Evolutionary conservation across 2,113 vertebrate genomes (phyloP).

Genomic region (Corythornis cristatus): DNA sequence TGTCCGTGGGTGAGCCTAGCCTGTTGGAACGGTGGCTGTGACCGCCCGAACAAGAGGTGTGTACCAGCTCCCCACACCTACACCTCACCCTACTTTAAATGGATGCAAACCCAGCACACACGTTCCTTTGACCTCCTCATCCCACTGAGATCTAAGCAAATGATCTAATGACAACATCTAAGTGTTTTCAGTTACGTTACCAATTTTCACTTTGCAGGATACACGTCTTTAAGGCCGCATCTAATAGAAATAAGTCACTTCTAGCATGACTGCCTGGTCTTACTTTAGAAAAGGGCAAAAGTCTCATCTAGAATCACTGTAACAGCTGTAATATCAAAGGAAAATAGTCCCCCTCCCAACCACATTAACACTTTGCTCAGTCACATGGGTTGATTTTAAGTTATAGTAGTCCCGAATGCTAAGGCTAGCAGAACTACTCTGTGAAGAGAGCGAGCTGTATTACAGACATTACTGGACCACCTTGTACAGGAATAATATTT

Average conservation of each 20-base stretch:
- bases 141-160: fast-evolving
- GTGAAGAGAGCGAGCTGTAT: too few relatives aligned
- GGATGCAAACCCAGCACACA: fast-evolving
- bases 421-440: not conserved
- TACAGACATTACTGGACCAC: fast-evolving
- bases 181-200: fast-evolving
- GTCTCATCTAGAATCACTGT: not conserved
- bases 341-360: not conserved
- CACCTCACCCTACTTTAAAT: fast-evolving
- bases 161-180: fast-evolving
- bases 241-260: not conserved
- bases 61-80: not conserved
- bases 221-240: fast-evolving
- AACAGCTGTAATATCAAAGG: not conserved
- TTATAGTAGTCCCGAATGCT: not conserved
- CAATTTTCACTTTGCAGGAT: fast-evolving
- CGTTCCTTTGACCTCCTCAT: not conserved
- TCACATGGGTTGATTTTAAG: not conserved
- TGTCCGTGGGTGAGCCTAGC: fast-evolving
- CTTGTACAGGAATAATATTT: not conserved
- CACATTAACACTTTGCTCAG: not conserved
- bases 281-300: not conserved
- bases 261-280: fast-evolving
- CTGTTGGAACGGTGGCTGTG: fast-evolving
- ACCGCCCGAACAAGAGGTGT: not conserved